A percentile compares a stretch with the other conserved stretches of the same genome.
These are phyloP conservation scores for Heteromyza rotundicornis DNA, from an alignment of 2,888 invertebrate genomes.

Conservation along the genomic window DNA sequence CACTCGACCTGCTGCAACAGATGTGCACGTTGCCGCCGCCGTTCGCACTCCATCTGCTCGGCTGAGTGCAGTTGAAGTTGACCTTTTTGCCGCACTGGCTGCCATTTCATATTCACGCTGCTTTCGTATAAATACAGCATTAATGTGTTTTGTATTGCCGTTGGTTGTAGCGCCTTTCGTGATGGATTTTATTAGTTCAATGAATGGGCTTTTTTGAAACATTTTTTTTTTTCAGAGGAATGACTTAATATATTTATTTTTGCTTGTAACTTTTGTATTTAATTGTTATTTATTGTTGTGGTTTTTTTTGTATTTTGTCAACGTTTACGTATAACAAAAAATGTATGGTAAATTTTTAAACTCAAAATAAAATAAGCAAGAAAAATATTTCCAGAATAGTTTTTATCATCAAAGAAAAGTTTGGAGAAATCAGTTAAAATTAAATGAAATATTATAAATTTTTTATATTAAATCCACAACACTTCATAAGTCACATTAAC, in stretches of 20 bases:
- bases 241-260: no score
- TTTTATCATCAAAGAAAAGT: no score
- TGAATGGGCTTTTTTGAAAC: neutral
- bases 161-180: neutral
- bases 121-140: neutral
- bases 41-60: neutral
- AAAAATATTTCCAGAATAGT: no score
- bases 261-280: neutral
- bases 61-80: slow-evolving; percentile 25
- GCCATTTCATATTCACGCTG: slow-evolving; percentile 11
- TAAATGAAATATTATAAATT: no score
- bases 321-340: no score
- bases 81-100: slow-evolving; percentile 39
- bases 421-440: no score
- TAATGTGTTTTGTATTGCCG: neutral
- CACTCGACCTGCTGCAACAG: neutral
- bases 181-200: slow-evolving; percentile 6
- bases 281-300: neutral
- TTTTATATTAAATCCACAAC: no score
- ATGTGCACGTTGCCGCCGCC: no score
- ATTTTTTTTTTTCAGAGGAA: neutral
- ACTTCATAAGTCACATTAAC: no score
- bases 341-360: no score
- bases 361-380: no score
- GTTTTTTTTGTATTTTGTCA: no score